These are phyloP conservation scores for Papilio glaucus DNA, from an alignment of 1,140 invertebrate genomes.

Conservation along the genomic window DNA sequence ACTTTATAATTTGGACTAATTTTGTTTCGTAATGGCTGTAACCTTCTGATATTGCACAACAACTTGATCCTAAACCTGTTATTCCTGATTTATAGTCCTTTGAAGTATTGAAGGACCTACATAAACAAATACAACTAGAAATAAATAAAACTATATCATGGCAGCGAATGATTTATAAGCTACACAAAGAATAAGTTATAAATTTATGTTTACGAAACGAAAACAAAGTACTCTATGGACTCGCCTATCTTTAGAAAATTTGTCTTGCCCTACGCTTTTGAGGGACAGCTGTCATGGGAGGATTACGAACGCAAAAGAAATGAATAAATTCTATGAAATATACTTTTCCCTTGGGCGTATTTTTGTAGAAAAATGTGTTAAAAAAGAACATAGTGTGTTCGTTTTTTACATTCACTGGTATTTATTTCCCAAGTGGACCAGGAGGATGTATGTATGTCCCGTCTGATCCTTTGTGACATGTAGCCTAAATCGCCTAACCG, in stretches of 20 bases:
- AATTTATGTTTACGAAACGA: neutral
- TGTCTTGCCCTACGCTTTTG: neutral
- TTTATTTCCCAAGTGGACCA: neutral
- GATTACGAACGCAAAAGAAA: neutral
- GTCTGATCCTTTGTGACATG: too few species aligned
- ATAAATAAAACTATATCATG: neutral
- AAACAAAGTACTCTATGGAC: neutral
- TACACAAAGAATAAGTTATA: neutral
- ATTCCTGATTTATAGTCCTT: neutral
- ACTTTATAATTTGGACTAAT: too few species aligned
- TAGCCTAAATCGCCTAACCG: too few species aligned
- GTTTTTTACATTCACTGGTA: neutral
- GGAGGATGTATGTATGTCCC: too few species aligned
- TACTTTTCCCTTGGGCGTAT: neutral
- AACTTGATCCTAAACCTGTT: neutral
- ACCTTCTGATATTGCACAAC: neutral
- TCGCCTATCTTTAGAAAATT: neutral
- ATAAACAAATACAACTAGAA: neutral
- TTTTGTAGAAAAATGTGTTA: too few species aligned
- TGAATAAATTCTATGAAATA: constrained; percentile 5
- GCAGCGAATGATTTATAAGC: constrained; percentile 1
- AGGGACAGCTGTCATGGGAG: neutral
- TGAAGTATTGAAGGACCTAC: neutral
- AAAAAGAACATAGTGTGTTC: neutral
- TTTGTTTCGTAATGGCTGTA: too few species aligned